Base-by-base conservation (phyloP, 2,888 invertebrate species). In the Cryptocephalus primarius region DNA sequence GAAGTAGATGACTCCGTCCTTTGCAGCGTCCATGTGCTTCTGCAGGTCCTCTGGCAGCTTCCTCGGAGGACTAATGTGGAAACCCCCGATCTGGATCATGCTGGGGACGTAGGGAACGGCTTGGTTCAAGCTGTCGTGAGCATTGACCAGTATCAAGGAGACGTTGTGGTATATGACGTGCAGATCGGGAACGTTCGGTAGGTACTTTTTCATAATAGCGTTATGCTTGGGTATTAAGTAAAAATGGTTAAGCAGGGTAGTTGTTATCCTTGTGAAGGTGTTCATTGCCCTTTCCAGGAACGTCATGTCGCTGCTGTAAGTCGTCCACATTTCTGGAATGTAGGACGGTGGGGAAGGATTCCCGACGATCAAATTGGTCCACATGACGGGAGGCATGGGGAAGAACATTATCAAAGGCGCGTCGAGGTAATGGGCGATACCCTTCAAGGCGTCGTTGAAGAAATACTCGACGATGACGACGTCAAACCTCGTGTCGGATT, bases 21-120 rank as follows among this genome's bases (percentile, higher is more conserved):
- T 68, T 0, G 78, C 71, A n/a, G 66, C 63, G 53, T 80, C 77
- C 45, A 80, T 56, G 45, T 74, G 65, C 9, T 68, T 63, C 63
- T 77, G 68, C 1, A 79, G 58, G 58, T 78, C 75, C 51, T 58
- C 47, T 0, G 66, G 63, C 12, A 67, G 43, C 32, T 52, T 42
- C 49, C 64, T 59, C 0, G 63, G 54, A 1, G 59, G 55, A 46
- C 53, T 49, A 1, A 65, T 48, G 44, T 80, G 79, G 42, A 73
- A 59, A 33, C 79, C 79, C 12, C 78, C 79, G 43, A 79, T 70
- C 55, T 78, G 75, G 1, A 79, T 64, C 52, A 77, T 68, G 57
- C 75, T 77, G 0, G 79, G 79, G 4, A 77, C 67, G 32, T 72
- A 67, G 0, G 79, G 78, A 8, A 68, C 61, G 1, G 77, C 68